Base-by-base conservation (phyloP, 2,113 vertebrate species). In the Bufo bufo region DNA sequence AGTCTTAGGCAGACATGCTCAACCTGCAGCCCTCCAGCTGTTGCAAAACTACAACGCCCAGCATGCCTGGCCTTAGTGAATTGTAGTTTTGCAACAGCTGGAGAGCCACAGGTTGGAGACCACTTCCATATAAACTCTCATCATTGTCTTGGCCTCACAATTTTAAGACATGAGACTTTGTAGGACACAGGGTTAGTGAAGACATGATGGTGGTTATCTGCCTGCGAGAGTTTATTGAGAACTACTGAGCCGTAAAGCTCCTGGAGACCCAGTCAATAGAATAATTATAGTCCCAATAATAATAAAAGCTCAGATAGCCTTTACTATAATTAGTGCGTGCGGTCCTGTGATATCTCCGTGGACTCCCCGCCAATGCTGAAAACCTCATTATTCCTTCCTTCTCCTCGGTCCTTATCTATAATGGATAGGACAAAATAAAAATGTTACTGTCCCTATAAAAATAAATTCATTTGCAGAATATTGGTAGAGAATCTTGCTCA, bases 361-460 rank as follows among this genome's bases (percentile, higher is more conserved):
- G 45, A 75, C 72, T 47, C 72, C 43, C 17, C 72, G 16, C 47
- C 47, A 11, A 2, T 11, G 72, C 72, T 4, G 72, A 20, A 75
- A 75, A 50, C 72, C 72, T 75, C 72, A 75, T 75, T 75, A 75
- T 17, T 75, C 72, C 45, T 19, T 19, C 72, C 72, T 19, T 14
- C 72, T 49, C 72, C 72, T 75, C 72, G 3, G 2, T 50, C 47
- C 16, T 49, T 75, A 75, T 49, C 72, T 20, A 20, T 75, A 47
- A 75, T 75, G 45, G 17, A 75, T 75, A 45, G 45, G 17, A 20
- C 45, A 49, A 50, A 75, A 50, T 74, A 50, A 75, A 75, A 17
- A 20, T 75, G 12, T 75, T 50, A 75, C 45, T 20, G 72, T 75
- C 72, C 47, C 17, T 19, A 20, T 50, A 75, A 75, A 75, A 50